Evolutionary conservation across 2,113 vertebrate species (phyloP), one percentile per base, ranked within the genome.

Genomic region (Entelurus aequoreus): DNA sequence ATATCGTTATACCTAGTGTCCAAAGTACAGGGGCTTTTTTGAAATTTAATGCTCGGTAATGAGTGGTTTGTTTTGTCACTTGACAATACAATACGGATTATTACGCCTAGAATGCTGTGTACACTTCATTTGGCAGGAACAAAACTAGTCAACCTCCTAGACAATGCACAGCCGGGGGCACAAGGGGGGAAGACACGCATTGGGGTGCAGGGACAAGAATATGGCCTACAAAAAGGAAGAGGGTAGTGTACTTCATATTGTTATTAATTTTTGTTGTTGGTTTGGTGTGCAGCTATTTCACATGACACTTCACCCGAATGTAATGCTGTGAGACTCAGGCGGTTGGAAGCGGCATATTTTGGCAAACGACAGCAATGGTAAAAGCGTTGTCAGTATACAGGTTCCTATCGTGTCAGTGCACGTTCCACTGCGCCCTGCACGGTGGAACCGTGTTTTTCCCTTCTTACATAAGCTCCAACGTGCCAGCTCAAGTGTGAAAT

Each of bases 51-150:
- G 40, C 8, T 16, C 13, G 6, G 2, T 49, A 14, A 13, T 11
- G 21, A 36, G 59, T 49, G 66, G 11, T 60, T 66, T 77, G 68
- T 77, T 56, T 4, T 53, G 28, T 58, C 74, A 40, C 57, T 57
- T 65, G 16, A 6, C 58, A 69, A 65, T 11, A 74, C 71, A 78
- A 68, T 72, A 60, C 62, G 61, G 63, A 71, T 80, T 66, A 53
- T 78, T 65, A 59, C 67, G 74, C 52, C 77, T 71, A 51, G 67
- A 77, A 82, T 83, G 44, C 69, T 11, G 6, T 10, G 65, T 59
- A 44, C 82, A 76, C 78, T 82, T 82, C 70, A 77, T 77, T 85
- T 71, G 71, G 70, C 86, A 66, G 53, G 75, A 72, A 81, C 86
- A 88, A 86, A 80, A 82, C 44, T 60, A 36, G 57, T 19, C 54